Evolutionary conservation across 2,888 invertebrate genomes (phyloP).

Genomic region (Trissolcus brochymenae): DNA sequence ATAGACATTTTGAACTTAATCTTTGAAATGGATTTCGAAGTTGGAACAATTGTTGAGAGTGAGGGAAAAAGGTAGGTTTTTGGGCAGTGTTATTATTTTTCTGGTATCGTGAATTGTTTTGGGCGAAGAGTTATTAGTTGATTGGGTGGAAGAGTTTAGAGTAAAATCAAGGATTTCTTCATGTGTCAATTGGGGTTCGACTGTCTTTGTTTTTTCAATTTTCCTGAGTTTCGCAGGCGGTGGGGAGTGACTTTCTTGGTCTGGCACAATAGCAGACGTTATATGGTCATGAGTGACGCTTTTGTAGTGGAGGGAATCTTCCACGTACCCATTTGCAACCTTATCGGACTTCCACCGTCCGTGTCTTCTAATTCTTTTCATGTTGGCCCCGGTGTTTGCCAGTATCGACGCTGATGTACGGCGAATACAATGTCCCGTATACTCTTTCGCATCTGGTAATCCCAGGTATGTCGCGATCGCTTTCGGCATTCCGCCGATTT

Average conservation of each 20-base stretch:
- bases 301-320: slow-evolving; percentile 6
- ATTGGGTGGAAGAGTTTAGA: no score
- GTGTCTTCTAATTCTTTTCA: background rate
- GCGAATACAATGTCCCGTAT: slow-evolving; percentile 20
- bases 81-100: no score
- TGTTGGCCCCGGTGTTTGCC: slow-evolving; percentile 4
- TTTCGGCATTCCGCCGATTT: slow-evolving; percentile 15
- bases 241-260: background rate
- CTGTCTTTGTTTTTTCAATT: no score
- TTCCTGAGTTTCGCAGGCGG: background rate
- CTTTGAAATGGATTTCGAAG: no score
- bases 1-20: no score
- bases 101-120: no score
- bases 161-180: no score
- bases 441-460: background rate
- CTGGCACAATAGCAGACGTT: background rate
- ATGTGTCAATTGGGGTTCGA: no score
- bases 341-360: slow-evolving; percentile 14
- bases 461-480: slow-evolving; percentile 7
- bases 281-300: slow-evolving; percentile 8
- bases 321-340: slow-evolving; percentile 2
- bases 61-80: no score
- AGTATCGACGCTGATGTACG: slow-evolving; percentile 9
- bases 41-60: no score
- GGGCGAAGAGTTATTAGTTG: no score